These are phyloP conservation scores for Amblyopsis hoosieri DNA, from an alignment of 2,797 vertebrate species.

Conservation along the genomic window DNA sequence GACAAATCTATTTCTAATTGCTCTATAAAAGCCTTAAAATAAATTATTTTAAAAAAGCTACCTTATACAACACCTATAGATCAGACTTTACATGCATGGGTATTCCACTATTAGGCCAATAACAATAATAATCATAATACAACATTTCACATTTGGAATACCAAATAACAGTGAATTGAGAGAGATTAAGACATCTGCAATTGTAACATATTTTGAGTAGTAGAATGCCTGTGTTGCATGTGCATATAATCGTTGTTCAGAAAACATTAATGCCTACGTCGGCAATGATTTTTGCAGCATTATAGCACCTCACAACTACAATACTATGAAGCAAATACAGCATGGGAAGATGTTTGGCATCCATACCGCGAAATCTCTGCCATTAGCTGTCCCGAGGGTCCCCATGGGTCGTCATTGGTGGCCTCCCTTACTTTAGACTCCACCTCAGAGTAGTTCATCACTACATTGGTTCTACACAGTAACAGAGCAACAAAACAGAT, in stretches of 20 bases:
- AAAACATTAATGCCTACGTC: too few relatives aligned
- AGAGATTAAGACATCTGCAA: too few relatives aligned
- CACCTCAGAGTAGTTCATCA: conserved; percentile 99
- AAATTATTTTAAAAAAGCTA: too few relatives aligned
- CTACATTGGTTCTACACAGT: conserved; percentile 93
- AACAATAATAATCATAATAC: too few relatives aligned
- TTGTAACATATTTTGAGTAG: too few relatives aligned
- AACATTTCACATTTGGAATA: too few relatives aligned
- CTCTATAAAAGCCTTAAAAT: background rate
- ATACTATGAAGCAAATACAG: background rate
- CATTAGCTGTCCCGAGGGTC: conserved; percentile 97
- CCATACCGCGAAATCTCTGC: conserved; percentile 95
- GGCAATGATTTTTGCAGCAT: conserved; percentile 5
- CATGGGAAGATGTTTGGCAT: background rate
- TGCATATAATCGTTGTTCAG: too few relatives aligned
- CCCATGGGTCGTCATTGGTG: conserved; percentile 98
- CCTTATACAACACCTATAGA: too few relatives aligned
- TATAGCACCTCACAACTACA: background rate
- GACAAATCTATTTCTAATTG: background rate
- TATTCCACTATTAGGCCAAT: too few relatives aligned
- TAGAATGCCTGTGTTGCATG: too few relatives aligned
- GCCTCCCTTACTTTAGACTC: conserved; percentile 99
- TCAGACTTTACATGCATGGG: too few relatives aligned
- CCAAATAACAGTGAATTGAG: too few relatives aligned
- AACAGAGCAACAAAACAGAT: conserved; percentile 15